phyloP scores from a whole-genome alignment of 2,113 vertebrate genomes.

The Dicaeum eximium region DNA sequence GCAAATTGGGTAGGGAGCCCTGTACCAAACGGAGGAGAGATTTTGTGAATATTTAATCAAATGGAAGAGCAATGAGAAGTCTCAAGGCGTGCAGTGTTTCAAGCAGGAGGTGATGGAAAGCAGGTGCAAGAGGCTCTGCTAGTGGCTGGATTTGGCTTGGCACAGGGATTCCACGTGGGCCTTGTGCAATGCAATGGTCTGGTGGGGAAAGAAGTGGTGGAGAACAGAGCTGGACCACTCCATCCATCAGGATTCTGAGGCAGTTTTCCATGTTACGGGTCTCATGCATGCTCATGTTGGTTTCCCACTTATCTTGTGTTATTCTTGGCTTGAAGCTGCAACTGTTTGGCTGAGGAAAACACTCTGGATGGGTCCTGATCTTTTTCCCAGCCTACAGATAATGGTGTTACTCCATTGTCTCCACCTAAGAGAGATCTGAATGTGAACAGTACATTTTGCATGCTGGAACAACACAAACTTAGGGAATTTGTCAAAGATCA shows the following conservation, averaged over 20 bases:
- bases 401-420: neutral
- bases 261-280: fast-evolving
- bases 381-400: neutral
- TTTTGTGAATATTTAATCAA: neutral
- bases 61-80: neutral
- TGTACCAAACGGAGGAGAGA: fast-evolving
- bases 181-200: fast-evolving
- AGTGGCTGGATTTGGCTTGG: neutral
- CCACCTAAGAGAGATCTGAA: neutral
- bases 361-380: neutral
- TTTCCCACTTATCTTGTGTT: neutral
- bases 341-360: neutral
- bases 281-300: neutral
- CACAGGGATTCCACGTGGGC: neutral
- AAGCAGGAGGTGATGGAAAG: neutral
- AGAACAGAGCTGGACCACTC: neutral
- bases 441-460: neutral
- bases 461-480: neutral
- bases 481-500: neutral
- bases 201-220: neutral
- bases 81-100: fast-evolving
- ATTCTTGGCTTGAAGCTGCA: neutral
- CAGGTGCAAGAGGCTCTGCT: neutral
- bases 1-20: neutral
- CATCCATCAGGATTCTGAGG: neutral